These are phyloP conservation scores for Rhabdornis inornatus DNA, from an alignment of 2,113 vertebrate genomes.

Conservation along the genomic window DNA sequence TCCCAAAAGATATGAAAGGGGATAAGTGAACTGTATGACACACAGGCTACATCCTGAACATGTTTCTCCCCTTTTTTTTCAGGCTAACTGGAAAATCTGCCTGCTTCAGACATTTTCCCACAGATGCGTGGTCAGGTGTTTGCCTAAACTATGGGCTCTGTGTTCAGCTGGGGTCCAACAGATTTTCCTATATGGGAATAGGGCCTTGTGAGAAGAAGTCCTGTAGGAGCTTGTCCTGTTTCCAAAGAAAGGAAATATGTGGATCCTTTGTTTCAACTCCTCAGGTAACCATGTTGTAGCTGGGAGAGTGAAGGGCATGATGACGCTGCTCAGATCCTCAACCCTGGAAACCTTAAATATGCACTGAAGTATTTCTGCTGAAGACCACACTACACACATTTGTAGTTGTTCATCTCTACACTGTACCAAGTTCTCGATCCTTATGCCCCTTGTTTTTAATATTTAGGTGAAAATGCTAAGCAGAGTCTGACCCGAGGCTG, in stretches of 20 bases:
- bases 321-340: neutral
- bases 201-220: neutral
- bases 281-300: rapidly evolving
- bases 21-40: neutral
- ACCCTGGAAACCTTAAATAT: neutral
- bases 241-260: neutral
- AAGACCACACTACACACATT: neutral
- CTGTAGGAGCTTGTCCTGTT: neutral
- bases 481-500: neutral
- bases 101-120: neutral
- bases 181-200: neutral
- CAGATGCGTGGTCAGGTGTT: rapidly evolving
- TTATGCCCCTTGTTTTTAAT: neutral
- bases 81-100: neutral
- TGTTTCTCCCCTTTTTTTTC: neutral
- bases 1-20: neutral
- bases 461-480: neutral
- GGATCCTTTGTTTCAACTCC: neutral
- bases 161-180: neutral
- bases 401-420: neutral
- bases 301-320: neutral
- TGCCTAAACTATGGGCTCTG: neutral
- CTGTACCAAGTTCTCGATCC: neutral
- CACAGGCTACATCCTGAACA: neutral
- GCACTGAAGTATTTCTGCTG: neutral